Evolutionary conservation across 2,113 vertebrate genomes (phyloP).

Genomic region (Castor canadensis): DNA sequence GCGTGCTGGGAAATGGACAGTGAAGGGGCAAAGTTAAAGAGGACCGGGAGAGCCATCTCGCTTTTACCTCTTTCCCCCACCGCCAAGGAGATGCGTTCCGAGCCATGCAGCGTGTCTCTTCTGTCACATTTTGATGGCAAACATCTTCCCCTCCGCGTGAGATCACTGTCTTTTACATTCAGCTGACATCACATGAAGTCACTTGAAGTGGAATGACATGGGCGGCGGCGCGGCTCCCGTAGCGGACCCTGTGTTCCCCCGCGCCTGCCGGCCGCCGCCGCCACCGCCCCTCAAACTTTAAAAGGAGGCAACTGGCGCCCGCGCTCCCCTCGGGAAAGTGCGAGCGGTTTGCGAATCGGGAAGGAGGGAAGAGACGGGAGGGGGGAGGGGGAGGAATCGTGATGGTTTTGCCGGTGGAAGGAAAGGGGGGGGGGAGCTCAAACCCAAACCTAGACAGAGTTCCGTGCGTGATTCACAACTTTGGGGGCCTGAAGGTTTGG

Average conservation of each 20-base stretch:
- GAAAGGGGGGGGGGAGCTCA: conserved; percentile 70
- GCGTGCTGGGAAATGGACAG: conserved; percentile 37
- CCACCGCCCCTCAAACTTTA: conserved; percentile 80
- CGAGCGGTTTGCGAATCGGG: conserved; percentile 76
- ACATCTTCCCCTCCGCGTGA: conserved; percentile 90
- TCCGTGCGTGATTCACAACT: conserved; percentile 78
- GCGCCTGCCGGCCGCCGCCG: conserved; percentile 73
- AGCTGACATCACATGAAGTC: conserved; percentile 94
- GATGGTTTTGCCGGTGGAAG: conserved; percentile 78
- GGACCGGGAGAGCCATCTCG: conserved; percentile 56
- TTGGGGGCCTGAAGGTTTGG: conserved; percentile 64
- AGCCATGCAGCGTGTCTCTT: conserved; percentile 86
- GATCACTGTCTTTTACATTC: conserved; percentile 91
- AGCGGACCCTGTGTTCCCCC: conserved; percentile 76
- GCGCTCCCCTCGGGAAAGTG: conserved; percentile 78
- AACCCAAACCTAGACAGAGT: conserved; percentile 72
- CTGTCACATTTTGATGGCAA: conserved; percentile 92
- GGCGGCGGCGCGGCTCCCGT: conserved; percentile 81
- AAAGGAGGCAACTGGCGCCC: conserved; percentile 78
- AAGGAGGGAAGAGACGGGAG: conserved; percentile 74
- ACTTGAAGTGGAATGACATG: conserved; percentile 89
- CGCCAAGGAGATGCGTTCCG: conserved; percentile 86
- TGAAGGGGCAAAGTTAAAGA: conserved; percentile 76
- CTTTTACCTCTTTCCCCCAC: conserved; percentile 86
- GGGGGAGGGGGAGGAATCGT: conserved; percentile 77